phyloP scores from a whole-genome alignment of 2,113 vertebrate species.

The Leptobrachium leishanense region DNA sequence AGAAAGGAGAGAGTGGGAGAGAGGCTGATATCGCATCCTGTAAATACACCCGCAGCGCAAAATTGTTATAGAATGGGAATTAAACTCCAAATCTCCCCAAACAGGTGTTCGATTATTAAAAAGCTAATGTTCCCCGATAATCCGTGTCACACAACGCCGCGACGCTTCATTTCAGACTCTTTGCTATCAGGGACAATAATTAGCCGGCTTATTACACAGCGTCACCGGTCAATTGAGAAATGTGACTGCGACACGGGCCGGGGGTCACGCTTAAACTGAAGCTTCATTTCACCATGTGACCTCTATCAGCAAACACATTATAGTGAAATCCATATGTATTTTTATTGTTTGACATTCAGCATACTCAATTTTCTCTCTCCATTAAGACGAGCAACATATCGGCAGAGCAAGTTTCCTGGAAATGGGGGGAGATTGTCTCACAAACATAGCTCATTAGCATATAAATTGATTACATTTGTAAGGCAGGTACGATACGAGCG shows the following conservation, averaged over 20 bases:
- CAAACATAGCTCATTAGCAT: constrained; percentile 40
- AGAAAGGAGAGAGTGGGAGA: no score
- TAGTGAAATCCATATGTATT: constrained; percentile 2
- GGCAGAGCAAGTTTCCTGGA: neutral
- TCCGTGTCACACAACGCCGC: neutral
- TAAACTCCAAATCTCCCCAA: no score
- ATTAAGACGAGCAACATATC: constrained; percentile 15
- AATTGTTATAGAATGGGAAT: no score
- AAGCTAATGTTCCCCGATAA: neutral
- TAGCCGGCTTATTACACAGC: constrained; percentile 1
- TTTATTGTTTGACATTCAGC: neutral
- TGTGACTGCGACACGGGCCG: neutral
- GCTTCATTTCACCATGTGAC: neutral
- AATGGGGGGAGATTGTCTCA: constrained; percentile 18
- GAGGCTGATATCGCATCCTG: no score
- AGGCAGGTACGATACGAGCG: constrained; percentile 19
- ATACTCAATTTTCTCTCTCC: neutral
- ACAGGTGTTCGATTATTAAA: no score
- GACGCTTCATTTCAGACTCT: neutral
- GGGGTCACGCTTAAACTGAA: neutral
- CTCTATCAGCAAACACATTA: constrained; percentile 12
- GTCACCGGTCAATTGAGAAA: neutral
- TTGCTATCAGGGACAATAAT: neutral
- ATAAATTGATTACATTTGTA: constrained; percentile 48
- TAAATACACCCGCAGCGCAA: no score